Base-by-base conservation (phyloP, 1,140 invertebrate species). In the Drosophila lacertosa region DNA sequence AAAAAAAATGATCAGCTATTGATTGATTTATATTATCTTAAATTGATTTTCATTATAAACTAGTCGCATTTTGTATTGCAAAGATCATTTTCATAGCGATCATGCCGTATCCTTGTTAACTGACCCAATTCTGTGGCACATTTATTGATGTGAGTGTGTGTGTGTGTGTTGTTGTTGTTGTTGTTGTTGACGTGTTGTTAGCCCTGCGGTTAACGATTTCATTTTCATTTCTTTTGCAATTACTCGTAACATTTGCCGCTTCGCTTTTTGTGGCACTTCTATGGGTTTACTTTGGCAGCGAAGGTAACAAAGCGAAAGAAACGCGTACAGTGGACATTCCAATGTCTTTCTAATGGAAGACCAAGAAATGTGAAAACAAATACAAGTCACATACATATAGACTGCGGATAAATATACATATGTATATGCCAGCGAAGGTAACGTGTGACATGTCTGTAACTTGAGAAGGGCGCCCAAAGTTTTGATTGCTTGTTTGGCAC, bases 301-400 rank as follows among this genome's bases (percentile, higher is more conserved):
- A 74, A 81, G 53, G 68, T 68, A 48, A 54, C 69, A 70, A 20
- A 54, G 62, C 55, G 58, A 53, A 69, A 58, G 29, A 55, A 63
- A 57, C 70, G 24, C 57, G 53, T 42, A 47, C 16, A 35, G 65
- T 45, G 63, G 44, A 48, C 58, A 69, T 76, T 74, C 71, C 81
- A 86, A 88, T 88, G 82, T 88, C 77, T 86, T 86, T 86, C 81
- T 86, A 84, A 86, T 86, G 81, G 81, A 84, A 84, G 80, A 86
- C 80, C 77, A 84, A 86, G 81, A 84, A 84, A 81, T 86, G 81
- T 80, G 67, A 58, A 57, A 59, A 59, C 53, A 59, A 71, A 47
- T 63, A 68, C 58, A 20, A 13, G 11, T 24, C n/a, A 20, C 16
- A 15, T 18, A 32, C 6, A 33, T 16, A 22, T 24, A 3, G 20